Evolutionary conservation across 2,888 invertebrate species (phyloP).

Genomic region (Brenthis ino): DNA sequence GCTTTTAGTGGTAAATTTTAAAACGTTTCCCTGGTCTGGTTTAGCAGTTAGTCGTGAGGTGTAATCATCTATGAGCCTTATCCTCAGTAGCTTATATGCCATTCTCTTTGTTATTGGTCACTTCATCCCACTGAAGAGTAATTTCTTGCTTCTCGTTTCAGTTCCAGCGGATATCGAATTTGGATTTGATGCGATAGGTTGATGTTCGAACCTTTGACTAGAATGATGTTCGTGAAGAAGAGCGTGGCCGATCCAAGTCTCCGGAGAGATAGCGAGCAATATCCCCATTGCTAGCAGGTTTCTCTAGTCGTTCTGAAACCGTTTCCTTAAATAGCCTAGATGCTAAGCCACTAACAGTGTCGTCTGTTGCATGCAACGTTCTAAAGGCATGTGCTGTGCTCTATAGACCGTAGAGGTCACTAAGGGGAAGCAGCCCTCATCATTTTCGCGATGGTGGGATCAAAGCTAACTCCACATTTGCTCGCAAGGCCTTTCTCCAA

Average conservation of each 20-base stretch:
- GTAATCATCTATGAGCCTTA: too few species aligned
- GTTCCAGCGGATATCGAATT: neutral
- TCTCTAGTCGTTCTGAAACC: neutral
- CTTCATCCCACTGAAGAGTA: neutral
- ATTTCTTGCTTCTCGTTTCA: conserved; percentile 17
- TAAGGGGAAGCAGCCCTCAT: neutral
- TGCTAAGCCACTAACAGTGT: neutral
- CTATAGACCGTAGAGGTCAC: neutral
- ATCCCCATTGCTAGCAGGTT: neutral
- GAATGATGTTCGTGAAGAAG: neutral
- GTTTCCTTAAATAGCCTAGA: neutral
- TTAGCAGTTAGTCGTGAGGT: neutral
- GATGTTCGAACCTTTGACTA: neutral
- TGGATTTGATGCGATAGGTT: neutral
- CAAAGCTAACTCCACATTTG: too few species aligned
- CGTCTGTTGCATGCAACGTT: neutral
- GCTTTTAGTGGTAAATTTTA: neutral
- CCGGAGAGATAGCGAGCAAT: neutral
- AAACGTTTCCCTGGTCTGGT: conserved; percentile 1
- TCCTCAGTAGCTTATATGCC: neutral
- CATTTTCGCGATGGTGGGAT: too few species aligned
- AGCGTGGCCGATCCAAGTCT: neutral
- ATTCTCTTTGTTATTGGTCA: neutral
- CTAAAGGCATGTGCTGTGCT: neutral
- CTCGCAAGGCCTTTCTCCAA: neutral